Base-by-base conservation (phyloP, 2,797 vertebrate genomes). In the Gadopsis marmoratus region DNA sequence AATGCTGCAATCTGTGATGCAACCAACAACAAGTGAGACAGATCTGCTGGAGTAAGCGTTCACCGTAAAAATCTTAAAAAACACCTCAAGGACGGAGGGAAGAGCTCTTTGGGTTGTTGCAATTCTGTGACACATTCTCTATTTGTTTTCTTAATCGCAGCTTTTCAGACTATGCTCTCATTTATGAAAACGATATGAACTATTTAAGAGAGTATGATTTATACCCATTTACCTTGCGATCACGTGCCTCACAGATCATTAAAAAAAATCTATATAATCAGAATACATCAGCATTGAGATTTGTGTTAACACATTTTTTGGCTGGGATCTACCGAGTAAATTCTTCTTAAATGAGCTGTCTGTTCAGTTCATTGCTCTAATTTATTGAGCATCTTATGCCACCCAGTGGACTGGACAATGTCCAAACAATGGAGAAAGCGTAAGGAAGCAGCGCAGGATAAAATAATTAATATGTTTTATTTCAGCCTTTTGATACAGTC, bases 1-100 rank as follows among this genome's bases (percentile, higher is more conserved):
- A 89, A 88, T 81, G 79, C 74, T 37, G 86, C 86, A 82, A 80
- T 80, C 81, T 85, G 74, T 73, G 88, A 88, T 53, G 71, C 85
- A 88, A 82, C 80, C 70, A 62, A 79, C 72, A 62, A 73, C 71
- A 33, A 75, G 74, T n/a, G 67, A 86, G 76, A 55, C 53, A 17
- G 48, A 75, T 74, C 7, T 58, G 61, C 21, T 21, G 51, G 66
- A 59, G 53, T 29, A 45, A 81, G 43, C 13, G 35, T 55, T 56
- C 50, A 12, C 39, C 7, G 7, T 17, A 21, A 71, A 47, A 68
- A 60, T 77, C 62, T 68, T 14, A 31, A 17, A 31, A 41, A 35
- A 23, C 4, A 70, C 31, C 45, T n/a, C 21, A 41, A 62, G 16
- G 55, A 37, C 43, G 23, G 37, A 76, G 23, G 19, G 14, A 71